These are phyloP conservation scores for Drosophila orosa DNA, from an alignment of 1,140 invertebrate genomes.

Conservation along the genomic window DNA sequence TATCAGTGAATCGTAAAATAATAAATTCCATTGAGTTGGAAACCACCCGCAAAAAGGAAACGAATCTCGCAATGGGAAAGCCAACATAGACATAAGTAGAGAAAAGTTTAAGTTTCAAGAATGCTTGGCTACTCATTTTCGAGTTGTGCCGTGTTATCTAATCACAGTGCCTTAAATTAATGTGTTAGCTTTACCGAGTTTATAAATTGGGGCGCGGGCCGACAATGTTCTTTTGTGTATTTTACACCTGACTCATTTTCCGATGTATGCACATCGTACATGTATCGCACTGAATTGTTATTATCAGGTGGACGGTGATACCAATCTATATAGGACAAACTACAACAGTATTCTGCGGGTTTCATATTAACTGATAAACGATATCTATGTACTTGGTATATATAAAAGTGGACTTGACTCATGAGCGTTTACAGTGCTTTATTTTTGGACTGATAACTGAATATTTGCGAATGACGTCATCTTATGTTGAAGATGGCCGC, in stretches of 20 bases:
- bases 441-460: constrained; percentile 49
- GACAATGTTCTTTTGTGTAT: constrained; percentile 14
- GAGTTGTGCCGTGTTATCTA: constrained; percentile 49
- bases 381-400: constrained; percentile 30
- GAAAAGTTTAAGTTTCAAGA: neutral
- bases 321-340: constrained; percentile 31
- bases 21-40: neutral
- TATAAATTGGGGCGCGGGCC: constrained; percentile 22
- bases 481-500: neutral
- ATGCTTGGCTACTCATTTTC: constrained; percentile 6
- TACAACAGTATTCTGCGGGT: constrained; percentile 55
- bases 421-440: constrained; percentile 45
- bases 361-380: constrained; percentile 66
- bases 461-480: constrained; percentile 55
- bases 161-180: constrained; percentile 59
- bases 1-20: constrained; percentile 1
- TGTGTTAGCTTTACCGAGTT: constrained; percentile 28
- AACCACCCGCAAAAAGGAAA: neutral
- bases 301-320: constrained; percentile 23
- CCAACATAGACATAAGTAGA: neutral
- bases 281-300: constrained; percentile 26
- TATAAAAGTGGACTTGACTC: constrained; percentile 60
- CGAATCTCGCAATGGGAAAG: neutral
- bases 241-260: constrained; percentile 58
- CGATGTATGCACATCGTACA: constrained; percentile 5